Conservation (phyloP, 2,797 vertebrate genomes). For the Ptychobarbus kaznakovi region DNA sequence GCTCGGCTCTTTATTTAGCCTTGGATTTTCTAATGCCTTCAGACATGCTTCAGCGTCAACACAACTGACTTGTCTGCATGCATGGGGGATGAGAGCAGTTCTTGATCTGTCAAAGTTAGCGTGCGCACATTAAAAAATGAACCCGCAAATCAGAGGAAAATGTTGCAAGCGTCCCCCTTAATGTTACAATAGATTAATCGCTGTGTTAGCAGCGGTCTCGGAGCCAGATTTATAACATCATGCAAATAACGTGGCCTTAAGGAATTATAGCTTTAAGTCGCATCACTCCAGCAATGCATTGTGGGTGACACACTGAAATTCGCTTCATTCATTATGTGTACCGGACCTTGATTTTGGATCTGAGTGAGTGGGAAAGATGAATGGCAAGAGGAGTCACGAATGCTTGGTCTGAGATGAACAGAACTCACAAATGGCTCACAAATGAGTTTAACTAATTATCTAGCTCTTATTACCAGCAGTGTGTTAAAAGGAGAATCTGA, state of each 20-base stretch:
- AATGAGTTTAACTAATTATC: not conserved
- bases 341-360: slow-evolving; percentile 65
- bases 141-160: slow-evolving; percentile 65
- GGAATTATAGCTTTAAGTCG: slow-evolving; percentile 49
- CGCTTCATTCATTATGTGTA: slow-evolving; percentile 63
- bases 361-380: slow-evolving; percentile 43
- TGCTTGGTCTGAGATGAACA: not conserved
- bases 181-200: slow-evolving; percentile 59
- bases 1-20: slow-evolving; percentile 19
- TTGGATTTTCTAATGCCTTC: slow-evolving; percentile 20
- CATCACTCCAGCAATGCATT: slow-evolving; percentile 40
- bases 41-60: not conserved
- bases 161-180: slow-evolving; percentile 67
- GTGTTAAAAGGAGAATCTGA: not conserved
- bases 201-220: slow-evolving; percentile 29
- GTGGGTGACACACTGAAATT: slow-evolving; percentile 57
- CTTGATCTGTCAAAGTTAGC: slow-evolving; percentile 22
- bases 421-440: not conserved
- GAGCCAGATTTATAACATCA: slow-evolving; percentile 55
- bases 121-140: slow-evolving; percentile 64
- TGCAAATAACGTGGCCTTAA: slow-evolving; percentile 56
- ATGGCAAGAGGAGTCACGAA: slow-evolving; percentile 26
- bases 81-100: slow-evolving; percentile 9
- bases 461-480: not conserved
- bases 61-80: slow-evolving; percentile 3